Evolutionary conservation across 2,888 invertebrate species (phyloP), one percentile per base, ranked within the genome.

Genomic region (Uloborus plumipes): DNA sequence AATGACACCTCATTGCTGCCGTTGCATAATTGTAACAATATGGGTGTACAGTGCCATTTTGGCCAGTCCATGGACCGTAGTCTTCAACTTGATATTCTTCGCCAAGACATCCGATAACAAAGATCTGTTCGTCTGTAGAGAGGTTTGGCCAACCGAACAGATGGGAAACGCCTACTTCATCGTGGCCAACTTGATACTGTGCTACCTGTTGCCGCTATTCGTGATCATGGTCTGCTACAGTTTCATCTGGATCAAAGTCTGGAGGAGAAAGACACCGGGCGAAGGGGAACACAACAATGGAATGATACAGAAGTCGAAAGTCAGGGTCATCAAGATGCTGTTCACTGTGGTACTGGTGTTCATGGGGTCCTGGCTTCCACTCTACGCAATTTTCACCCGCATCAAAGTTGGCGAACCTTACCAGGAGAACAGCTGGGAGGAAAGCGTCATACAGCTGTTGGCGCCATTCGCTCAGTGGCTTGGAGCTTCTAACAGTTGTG

Each of bases 401-500:
- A 67, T 88, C 9, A 87, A 87, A 55, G 87, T 88, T 58, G 86
- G 87, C 0, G 84, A 77, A 18, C 65, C 72, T 0, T 72, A 82
- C 9, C 65, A 78, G 39, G 75, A 83, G 15, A 77, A 80, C 22
- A 84, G 85, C n/a, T 18, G 73, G 1, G 86, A 87, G 26, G 84
- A 86, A 50, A 59, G 69, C n/a, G 22, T 87, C 6, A 81, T 87
- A 6, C 77, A 84, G 31, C 85, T 86, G 2, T 93, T 94, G 1
- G 94, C 95, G 22, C 97, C 97, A 2, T 92, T 97, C 71, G 96
- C 95, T 6, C 97, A 95, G 89, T 86, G 86, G 85, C 90, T 98
- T 61, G 97, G 97, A 1, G 93, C 96, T 0, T 95, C 96, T 16
- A 98, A 98, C 89, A 96, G 96, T 22, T 97, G 97, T 91, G 96